These are phyloP conservation scores for Paramormyrops hopkinsi DNA, from an alignment of 2,797 vertebrate genomes.

Conservation along the genomic window DNA sequence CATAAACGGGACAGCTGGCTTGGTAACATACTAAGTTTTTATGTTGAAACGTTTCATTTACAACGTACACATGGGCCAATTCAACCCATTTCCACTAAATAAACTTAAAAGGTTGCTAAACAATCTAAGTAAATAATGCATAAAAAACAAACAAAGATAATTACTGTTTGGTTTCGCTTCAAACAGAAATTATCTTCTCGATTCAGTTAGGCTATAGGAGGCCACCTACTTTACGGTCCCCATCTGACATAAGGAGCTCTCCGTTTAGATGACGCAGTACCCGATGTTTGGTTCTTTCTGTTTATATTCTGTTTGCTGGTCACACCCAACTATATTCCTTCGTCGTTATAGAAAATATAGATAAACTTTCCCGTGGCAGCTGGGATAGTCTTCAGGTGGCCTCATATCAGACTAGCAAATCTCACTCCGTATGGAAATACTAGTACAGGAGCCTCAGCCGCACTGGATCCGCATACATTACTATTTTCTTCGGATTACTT, in stretches of 20 bases:
- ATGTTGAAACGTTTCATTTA: background rate
- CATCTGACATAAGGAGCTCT: background rate
- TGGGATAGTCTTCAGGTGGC: background rate
- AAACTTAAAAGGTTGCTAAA: background rate
- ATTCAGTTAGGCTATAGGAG: background rate
- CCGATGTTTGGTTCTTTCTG: background rate
- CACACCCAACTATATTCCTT: background rate
- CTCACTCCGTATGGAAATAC: background rate
- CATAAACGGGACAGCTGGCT: background rate
- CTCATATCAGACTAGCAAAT: background rate
- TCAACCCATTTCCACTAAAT: background rate
- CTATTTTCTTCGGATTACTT: background rate
- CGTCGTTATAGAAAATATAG: background rate
- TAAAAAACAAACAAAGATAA: background rate
- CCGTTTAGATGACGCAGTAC: background rate
- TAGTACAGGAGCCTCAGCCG: background rate
- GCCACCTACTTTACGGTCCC: background rate
- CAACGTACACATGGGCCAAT: background rate
- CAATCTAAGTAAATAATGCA: background rate
- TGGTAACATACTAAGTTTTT: background rate
- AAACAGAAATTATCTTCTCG: background rate
- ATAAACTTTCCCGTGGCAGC: background rate
- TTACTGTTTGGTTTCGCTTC: background rate
- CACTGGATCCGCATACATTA: background rate
- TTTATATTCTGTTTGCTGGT: conserved; percentile 7